Percentiles rank a stretch among this genome's conserved stretches.
These are phyloP conservation scores for Thyatira batis DNA, from an alignment of 2,888 invertebrate genomes.

Conservation along the genomic window DNA sequence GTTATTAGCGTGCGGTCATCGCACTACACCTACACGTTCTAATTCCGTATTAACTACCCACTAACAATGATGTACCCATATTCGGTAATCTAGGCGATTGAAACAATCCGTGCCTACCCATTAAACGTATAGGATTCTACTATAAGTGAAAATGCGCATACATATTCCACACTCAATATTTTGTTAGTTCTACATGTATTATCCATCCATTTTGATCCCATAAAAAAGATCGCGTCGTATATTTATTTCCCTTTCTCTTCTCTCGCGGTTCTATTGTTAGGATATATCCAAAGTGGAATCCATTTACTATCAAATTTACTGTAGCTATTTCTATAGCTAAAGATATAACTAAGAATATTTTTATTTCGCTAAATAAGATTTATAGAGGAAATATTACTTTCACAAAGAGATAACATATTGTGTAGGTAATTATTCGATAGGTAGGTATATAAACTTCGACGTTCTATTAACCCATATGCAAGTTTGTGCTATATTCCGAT, in stretches of 20 bases:
- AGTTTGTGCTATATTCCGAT: background rate
- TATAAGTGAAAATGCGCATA: background rate
- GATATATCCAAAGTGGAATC: slow-evolving; percentile 35
- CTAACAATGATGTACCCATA: background rate
- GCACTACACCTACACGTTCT: background rate
- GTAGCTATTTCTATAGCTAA: slow-evolving; percentile 9
- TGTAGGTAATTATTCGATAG: background rate
- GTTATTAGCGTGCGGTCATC: slow-evolving; percentile 5
- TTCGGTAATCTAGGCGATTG: background rate
- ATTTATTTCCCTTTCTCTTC: slow-evolving; percentile 49
- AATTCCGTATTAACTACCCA: background rate
- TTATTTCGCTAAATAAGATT: background rate
- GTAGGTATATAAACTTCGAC: background rate
- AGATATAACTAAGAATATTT: no score
- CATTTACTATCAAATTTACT: slow-evolving; percentile 37
- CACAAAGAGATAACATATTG: background rate
- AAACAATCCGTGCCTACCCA: no score
- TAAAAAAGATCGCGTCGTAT: slow-evolving; percentile 37
- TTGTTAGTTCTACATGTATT: slow-evolving; percentile 16
- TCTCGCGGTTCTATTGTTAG: slow-evolving; percentile 40
- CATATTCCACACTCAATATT: background rate
- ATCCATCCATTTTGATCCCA: slow-evolving; percentile 31
- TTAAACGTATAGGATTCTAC: no score
- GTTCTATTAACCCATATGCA: background rate
- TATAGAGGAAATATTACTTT: no score